phyloP scores from a whole-genome alignment of 2,888 invertebrate genomes.

The Andrena chrysosceles region DNA sequence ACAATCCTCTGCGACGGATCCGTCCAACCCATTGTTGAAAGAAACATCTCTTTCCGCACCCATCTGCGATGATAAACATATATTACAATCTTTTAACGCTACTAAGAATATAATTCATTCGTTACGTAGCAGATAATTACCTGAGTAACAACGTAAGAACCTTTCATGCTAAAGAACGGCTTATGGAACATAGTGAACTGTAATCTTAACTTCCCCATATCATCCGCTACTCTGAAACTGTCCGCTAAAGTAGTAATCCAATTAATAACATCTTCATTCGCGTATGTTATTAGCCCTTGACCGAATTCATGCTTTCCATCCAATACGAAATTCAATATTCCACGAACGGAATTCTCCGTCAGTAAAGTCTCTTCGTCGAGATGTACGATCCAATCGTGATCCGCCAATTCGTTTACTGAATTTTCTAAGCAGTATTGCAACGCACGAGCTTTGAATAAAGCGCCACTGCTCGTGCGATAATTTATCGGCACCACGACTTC shows the following conservation, averaged over 20 bases:
- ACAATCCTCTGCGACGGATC: constrained; percentile 99
- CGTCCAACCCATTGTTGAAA: constrained; percentile 98
- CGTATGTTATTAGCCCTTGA: constrained; percentile 98
- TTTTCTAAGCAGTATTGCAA: constrained; percentile 98
- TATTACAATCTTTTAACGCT: neutral
- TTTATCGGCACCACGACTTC: constrained; percentile 95
- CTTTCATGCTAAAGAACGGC: constrained; percentile 99
- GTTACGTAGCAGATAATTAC: constrained; percentile 85
- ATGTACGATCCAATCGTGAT: constrained; percentile 98
- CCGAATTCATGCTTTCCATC: constrained; percentile 98
- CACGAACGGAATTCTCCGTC: constrained; percentile 95
- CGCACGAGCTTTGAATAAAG: constrained; percentile 97
- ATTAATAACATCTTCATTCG: constrained; percentile 98
- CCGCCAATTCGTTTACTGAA: constrained; percentile 93
- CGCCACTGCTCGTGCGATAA: constrained; percentile 96
- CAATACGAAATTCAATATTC: constrained; percentile 96
- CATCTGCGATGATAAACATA: constrained; percentile 86
- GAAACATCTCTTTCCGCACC: constrained; percentile 96
- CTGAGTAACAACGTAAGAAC: constrained; percentile 98
- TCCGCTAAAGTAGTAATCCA: constrained; percentile 98
- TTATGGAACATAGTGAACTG: constrained; percentile 97
- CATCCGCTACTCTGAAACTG: constrained; percentile 97
- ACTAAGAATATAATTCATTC: neutral
- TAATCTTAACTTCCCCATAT: constrained; percentile 97
- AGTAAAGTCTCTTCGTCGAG: constrained; percentile 98